Evolutionary conservation across 2,113 vertebrate genomes (phyloP), one percentile per base, ranked within the genome.

Genomic region (Eidolon helvum): DNA sequence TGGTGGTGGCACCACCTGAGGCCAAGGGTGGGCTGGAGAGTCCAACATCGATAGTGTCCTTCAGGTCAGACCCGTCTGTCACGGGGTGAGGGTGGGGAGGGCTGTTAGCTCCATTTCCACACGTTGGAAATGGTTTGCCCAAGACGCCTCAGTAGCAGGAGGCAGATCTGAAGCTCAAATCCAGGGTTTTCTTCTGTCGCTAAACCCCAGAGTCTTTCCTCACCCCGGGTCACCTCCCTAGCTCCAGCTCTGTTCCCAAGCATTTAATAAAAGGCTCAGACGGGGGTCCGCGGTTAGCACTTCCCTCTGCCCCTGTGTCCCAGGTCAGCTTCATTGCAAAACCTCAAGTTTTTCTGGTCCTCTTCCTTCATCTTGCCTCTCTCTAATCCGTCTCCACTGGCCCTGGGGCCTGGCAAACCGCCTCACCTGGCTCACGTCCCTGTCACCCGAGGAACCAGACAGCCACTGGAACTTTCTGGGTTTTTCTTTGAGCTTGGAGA

Each of bases 371-470:
- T 43, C 48, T n/a, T 15, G 55, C 40, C 3, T 95, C 24, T 24
- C 35, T 7, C 26, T 50, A 33, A 15, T n/a, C 24, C 10, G 24
- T 69, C 33, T 35, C 53, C 28, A 10, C 26, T 1, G 43, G 24
- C 77, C 72, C 82, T 57, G 24, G 74, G 48, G 43, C 59, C 85
- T 83, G 79, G 84, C 85, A 35, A 9, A 19, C 38, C 38, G 50
- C 30, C 35, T 63, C n/a, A 0, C 38, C 28, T 96, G 95, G 94
- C 96, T 48, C 59, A 4, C 66, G 43, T 63, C 93, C 94, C 78
- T 0, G 5, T 95, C 24, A 57, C 93, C 91, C 0, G 0, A 82
- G 97, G 72, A 97, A 97, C 93, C 72, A 77, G 97, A 80, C 85
- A 61, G n/a, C 61, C 90, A 9, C 18, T 45, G 69, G 75, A 95